A percentile compares a stretch with the other conserved stretches of the same genome.
phyloP scores from a whole-genome alignment of 2,888 invertebrate genomes.

The Erebia aethiops region DNA sequence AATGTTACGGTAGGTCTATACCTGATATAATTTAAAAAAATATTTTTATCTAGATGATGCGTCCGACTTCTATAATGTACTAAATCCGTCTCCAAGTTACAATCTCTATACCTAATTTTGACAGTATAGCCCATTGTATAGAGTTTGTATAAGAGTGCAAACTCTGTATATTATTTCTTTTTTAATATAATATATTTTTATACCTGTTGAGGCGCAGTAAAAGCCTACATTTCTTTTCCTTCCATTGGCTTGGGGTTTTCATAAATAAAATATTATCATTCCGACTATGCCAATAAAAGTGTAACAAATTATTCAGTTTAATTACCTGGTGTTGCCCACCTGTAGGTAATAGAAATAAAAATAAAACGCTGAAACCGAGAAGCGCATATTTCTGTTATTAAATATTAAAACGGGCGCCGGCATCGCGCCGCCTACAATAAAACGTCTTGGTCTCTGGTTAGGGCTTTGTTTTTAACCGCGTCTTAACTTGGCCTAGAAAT shows the following conservation, averaged over 20 bases:
- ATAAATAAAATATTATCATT: neutral
- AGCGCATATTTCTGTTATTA: slow-evolving; percentile 34
- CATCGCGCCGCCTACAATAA: slow-evolving; percentile 30
- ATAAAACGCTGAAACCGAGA: slow-evolving; percentile 5
- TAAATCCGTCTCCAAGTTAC: no score
- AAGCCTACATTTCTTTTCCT: no score
- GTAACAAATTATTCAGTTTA: slow-evolving; percentile 13
- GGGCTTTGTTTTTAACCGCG: slow-evolving; percentile 18
- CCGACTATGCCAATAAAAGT: neutral
- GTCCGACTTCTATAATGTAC: no score
- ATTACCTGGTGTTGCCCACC: slow-evolving; percentile 1
- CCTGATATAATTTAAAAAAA: no score
- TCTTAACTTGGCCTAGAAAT: slow-evolving; percentile 1
- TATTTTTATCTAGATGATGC: no score
- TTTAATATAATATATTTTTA: no score
- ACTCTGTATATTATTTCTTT: no score
- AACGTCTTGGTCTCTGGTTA: slow-evolving; percentile 19
- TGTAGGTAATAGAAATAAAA: slow-evolving; percentile 16
- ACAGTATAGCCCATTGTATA: no score
- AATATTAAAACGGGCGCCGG: slow-evolving; percentile 31
- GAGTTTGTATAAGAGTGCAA: no score
- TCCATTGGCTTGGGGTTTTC: no score
- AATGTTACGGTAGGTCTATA: neutral
- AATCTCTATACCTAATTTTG: no score
- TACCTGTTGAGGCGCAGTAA: no score